Evolutionary conservation across 2,888 invertebrate species (phyloP), one percentile per base, ranked within the genome.

Genomic region (Andrena bucephala): DNA sequence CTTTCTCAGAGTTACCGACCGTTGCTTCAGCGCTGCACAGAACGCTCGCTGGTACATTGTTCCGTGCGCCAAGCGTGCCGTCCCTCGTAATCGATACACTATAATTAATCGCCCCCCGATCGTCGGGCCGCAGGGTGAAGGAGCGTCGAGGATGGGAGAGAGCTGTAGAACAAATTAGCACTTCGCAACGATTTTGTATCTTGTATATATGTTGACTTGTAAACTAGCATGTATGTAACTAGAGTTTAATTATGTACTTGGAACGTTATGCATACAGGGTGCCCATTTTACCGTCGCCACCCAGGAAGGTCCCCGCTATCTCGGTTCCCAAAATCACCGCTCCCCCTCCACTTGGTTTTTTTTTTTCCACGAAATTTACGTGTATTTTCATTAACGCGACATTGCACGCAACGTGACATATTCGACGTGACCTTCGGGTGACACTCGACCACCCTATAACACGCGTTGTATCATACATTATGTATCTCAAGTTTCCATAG

Each of bases 181-280:
- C 13, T 16, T 67, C 57, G 31, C 8, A 59, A 20, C 33, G 31
- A 7, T 57, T 42, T 71, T 71, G 1, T 57, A 20, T 50, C n/a
- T 66, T 77, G 75, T 77, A 73, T 31, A 77, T 77, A 77, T 6
- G 13, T 42, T 31, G 16, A 67, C 20, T 54, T 29, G 29, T 77
- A 16, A 33, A 72, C 24, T 16, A 62, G 42, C 52, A 1, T 57
- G 20, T 10, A 54, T 3, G 52, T 20, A 8, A 20, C 52, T 52
- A 52, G 52, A 52, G 42, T 42, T 59, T 59, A 59, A 59, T 27
- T 29, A 27, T 59, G 27, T 59, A 59, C 27, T 27, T 29, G 13
- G 24, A 27, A 59, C 27, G 24, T 57, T 57, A 57, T 13, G 42
- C 13, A 42, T 13, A 16, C 29, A 59, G 27, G 57, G 16, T 27